Evolutionary conservation across 2,113 vertebrate species (phyloP), one percentile per base, ranked within the genome.

Genomic region (Misgurnus mizolepis): DNA sequence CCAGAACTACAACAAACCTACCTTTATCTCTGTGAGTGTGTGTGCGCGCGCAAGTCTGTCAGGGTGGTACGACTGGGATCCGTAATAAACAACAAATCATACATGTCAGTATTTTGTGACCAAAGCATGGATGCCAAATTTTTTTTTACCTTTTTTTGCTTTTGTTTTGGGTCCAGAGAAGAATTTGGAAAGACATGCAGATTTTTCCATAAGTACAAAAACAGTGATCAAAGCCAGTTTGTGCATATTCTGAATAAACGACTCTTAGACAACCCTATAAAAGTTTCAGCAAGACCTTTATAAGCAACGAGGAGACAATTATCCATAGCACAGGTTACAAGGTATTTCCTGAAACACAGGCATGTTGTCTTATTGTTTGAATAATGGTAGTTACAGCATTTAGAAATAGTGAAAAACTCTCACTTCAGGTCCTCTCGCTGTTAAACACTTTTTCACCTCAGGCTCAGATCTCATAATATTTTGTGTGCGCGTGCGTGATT

Each of bases 121-220:
- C 97, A 98, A 99, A 99, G 97, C 94, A 96, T 96, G 95, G 94
- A 98, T 98, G 96, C 97, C 97, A 99, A 99, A 97, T 96, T 96
- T 95, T 92, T 90, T 80, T 88, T 79, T 82, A 80, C 72, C 43
- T 58, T 73, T 53, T 83, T 53, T 12, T 83, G 56, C 67, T 70
- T 75, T 81, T 88, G 85, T 87, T 89, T 89, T 89, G 89, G 90
- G 87, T 91, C 88, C 88, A 76, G 76, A 70, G 65, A 69, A 74
- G 39, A 22, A 70, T 67, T 84, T 67, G 43, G 50, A 79, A 62
- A 10, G 66, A 67, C 83, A 65, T 78, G 62, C 76, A 73, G 55
- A 84, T 67, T 64, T 56, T 81, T 82, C 80, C 78, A 76, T 69
- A 69, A 55, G 79, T 65, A 68, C 11, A 15, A 64, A 7, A 34